Percentiles rank a stretch among this genome's conserved stretches.
phyloP scores from a whole-genome alignment of 2,797 vertebrate species.

The Schizothorax lantsangensis region DNA sequence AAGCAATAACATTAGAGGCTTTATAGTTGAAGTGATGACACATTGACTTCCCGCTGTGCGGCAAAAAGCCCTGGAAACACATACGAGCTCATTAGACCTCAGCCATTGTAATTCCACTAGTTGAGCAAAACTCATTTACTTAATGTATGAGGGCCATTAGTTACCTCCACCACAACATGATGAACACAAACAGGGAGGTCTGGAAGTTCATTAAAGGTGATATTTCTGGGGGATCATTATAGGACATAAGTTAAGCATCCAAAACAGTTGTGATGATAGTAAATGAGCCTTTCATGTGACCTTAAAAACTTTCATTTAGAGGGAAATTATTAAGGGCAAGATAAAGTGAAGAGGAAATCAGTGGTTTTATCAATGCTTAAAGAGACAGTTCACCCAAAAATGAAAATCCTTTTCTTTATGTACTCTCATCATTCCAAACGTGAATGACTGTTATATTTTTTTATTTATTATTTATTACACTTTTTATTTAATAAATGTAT shows the following conservation, averaged over 20 bases:
- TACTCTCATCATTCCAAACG: background rate
- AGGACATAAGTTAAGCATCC: slow-evolving; percentile 82
- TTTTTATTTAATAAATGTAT: too few relatives aligned
- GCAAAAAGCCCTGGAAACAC: slow-evolving; percentile 77
- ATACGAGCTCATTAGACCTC: slow-evolving; percentile 81
- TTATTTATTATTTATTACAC: too few relatives aligned
- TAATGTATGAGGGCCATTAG: slow-evolving; percentile 94
- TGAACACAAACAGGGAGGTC: slow-evolving; percentile 87
- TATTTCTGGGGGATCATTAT: slow-evolving; percentile 88
- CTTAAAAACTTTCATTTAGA: slow-evolving; percentile 46
- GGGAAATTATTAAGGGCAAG: slow-evolving; percentile 17
- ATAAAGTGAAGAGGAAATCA: background rate
- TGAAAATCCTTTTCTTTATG: background rate
- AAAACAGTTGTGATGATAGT: slow-evolving; percentile 62
- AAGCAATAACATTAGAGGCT: slow-evolving; percentile 60
- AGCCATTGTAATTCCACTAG: slow-evolving; percentile 87
- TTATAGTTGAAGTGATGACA: slow-evolving; percentile 81
- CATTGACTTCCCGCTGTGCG: slow-evolving; percentile 82
- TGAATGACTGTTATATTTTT: too few relatives aligned
- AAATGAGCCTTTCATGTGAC: slow-evolving; percentile 59
- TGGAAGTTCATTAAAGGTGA: slow-evolving; percentile 89
- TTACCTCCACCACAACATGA: slow-evolving; percentile 85
- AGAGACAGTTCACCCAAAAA: background rate
- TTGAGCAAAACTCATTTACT: slow-evolving; percentile 89
- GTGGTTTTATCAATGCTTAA: background rate